A percentile compares a stretch with the other conserved stretches of the same genome.
These are phyloP conservation scores for Cathartes aura DNA, from an alignment of 2,113 vertebrate species.

Conservation along the genomic window DNA sequence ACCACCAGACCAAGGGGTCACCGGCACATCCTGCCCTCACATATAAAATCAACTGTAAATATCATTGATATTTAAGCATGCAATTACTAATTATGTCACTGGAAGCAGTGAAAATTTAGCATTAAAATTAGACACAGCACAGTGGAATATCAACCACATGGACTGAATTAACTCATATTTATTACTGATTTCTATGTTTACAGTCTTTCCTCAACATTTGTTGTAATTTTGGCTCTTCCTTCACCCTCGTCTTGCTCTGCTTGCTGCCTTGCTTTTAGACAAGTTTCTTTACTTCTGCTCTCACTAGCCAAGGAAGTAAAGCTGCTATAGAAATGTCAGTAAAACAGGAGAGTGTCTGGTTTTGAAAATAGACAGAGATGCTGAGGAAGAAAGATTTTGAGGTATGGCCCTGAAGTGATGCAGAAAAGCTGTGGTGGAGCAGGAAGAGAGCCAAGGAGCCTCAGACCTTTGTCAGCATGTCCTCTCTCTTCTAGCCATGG, in stretches of 20 bases:
- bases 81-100: background rate
- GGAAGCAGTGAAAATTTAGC: background rate
- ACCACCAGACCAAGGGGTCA: background rate
- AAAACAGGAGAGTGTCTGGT: background rate
- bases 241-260: background rate
- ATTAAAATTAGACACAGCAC: background rate
- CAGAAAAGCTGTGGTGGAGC: background rate
- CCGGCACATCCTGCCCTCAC: background rate
- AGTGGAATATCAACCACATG: background rate
- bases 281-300: background rate
- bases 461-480: background rate
- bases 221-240: background rate
- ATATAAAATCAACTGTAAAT: background rate
- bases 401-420: background rate
- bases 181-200: background rate
- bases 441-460: background rate
- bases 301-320: background rate
- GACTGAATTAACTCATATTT: background rate
- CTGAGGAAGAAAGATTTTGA: background rate
- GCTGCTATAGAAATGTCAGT: background rate
- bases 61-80: background rate
- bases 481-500: background rate
- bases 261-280: background rate
- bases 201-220: background rate
- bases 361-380: background rate